Percentiles rank a stretch among this genome's conserved stretches.
These are phyloP conservation scores for Drosophila nr. perissopoda DNA, from an alignment of 2,888 invertebrate genomes.

Conservation along the genomic window DNA sequence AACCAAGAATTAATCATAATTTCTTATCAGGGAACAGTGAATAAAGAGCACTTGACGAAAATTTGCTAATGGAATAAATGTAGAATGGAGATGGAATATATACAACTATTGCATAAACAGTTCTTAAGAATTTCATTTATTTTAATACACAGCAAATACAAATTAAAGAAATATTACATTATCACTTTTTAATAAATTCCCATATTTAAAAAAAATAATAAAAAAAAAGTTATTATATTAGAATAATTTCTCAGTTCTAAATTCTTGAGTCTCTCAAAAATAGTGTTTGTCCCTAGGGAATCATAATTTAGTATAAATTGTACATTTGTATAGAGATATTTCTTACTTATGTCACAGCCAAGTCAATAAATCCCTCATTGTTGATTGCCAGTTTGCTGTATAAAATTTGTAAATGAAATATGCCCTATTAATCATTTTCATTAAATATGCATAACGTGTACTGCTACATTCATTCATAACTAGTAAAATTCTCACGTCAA, in stretches of 20 bases:
- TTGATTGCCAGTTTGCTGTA: not conserved
- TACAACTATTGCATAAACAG: not conserved
- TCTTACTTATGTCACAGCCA: not conserved
- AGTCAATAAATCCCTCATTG: not conserved
- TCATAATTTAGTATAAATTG: not conserved
- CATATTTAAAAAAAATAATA: not conserved
- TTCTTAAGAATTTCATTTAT: not conserved
- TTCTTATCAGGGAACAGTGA: not conserved
- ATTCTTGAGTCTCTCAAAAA: not conserved
- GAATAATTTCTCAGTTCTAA: not conserved
- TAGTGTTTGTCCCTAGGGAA: not conserved
- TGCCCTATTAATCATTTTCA: not conserved
- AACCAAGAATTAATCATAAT: not conserved
- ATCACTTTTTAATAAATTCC: not conserved
- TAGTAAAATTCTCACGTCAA: constrained; percentile 17
- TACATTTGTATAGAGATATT: not conserved
- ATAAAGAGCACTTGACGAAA: not conserved
- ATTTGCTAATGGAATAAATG: not conserved
- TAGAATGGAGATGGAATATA: not conserved
- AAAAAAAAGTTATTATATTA: no score
- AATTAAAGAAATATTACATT: no score
- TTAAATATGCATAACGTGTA: not conserved
- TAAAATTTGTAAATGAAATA: not conserved
- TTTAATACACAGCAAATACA: not conserved
- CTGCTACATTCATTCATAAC: constrained; percentile 29